Conservation (phyloP, 1,140 invertebrate genomes). For the Drosophila lacertosa region DNA sequence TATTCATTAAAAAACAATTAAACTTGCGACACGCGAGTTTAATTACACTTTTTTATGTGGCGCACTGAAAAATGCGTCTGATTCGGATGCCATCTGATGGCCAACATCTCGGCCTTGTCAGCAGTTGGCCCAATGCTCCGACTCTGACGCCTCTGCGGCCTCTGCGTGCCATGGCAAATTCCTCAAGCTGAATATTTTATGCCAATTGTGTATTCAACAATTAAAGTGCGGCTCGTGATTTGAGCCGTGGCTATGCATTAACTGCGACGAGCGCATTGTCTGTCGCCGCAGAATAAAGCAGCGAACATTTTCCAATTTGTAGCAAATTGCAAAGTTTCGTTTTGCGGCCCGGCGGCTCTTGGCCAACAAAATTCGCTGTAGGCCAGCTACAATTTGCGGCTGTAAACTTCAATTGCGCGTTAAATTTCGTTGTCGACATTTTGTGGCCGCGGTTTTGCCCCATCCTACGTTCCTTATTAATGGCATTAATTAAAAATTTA, state of each 20-base stretch:
- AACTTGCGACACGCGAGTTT: slow-evolving; percentile 74
- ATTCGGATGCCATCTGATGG: slow-evolving; percentile 6
- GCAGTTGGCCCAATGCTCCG: neutral
- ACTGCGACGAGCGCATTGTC: slow-evolving; percentile 59
- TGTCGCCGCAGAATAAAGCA: slow-evolving; percentile 23
- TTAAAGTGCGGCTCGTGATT: slow-evolving; percentile 62
- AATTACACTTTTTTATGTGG: slow-evolving; percentile 76
- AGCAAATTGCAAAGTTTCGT: slow-evolving; percentile 69
- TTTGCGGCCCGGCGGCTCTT: slow-evolving; percentile 37
- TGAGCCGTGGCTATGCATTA: slow-evolving; percentile 60
- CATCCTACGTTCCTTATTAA: no score
- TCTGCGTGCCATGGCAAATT: slow-evolving; percentile 33
- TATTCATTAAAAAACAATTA: slow-evolving; percentile 79
- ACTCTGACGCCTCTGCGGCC: slow-evolving; percentile 11
- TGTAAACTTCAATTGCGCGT: slow-evolving; percentile 72
- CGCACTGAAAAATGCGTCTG: slow-evolving; percentile 33
- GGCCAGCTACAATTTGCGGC: slow-evolving; percentile 53
- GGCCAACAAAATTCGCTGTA: slow-evolving; percentile 19
- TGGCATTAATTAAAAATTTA: slow-evolving; percentile 73
- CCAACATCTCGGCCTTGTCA: neutral
- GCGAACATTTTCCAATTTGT: slow-evolving; percentile 61
- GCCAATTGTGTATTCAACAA: slow-evolving; percentile 67
- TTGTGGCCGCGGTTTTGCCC: slow-evolving; percentile 15
- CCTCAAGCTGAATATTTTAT: slow-evolving; percentile 67
- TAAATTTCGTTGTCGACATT: slow-evolving; percentile 43